These are phyloP conservation scores for Ryuthela nishihirai DNA, from an alignment of 2,888 invertebrate species.

Conservation along the genomic window DNA sequence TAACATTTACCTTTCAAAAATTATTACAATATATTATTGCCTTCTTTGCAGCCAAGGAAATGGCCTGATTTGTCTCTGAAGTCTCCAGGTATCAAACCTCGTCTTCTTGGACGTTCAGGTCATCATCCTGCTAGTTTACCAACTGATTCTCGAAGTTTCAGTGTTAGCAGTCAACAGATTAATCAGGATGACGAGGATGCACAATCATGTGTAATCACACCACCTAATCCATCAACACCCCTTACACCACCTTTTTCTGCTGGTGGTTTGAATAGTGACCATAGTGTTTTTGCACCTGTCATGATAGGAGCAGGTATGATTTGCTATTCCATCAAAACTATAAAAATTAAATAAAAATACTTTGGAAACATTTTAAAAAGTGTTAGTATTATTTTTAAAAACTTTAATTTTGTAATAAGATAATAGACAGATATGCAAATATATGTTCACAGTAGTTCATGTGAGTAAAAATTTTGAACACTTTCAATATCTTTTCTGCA, in stretches of 20 bases:
- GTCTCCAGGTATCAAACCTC: constrained; percentile 82
- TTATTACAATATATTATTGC: not conserved
- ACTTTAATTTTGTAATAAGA: too few species aligned
- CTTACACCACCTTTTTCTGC: constrained; percentile 46
- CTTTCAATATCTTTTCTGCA: too few species aligned
- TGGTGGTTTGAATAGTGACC: constrained; percentile 51
- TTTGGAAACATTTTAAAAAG: too few species aligned
- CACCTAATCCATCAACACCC: constrained; percentile 53
- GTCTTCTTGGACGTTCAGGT: constrained; percentile 46
- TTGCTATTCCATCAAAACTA: too few species aligned
- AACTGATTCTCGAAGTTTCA: constrained; percentile 40
- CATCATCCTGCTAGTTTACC: constrained; percentile 43
- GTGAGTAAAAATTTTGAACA: too few species aligned
- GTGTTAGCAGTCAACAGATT: constrained; percentile 47
- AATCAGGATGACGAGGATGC: constrained; percentile 50
- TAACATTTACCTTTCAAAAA: not conserved
- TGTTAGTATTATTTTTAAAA: too few species aligned
- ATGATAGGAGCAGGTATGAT: constrained; percentile 47
- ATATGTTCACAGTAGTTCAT: too few species aligned
- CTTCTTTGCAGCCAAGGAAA: constrained; percentile 63
- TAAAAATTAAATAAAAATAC: too few species aligned
- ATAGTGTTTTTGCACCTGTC: constrained; percentile 55
- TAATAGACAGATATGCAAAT: too few species aligned
- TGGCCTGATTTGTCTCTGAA: constrained; percentile 83
- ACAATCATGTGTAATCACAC: constrained; percentile 45